Percentiles rank a stretch among this genome's conserved stretches.
phyloP scores from a whole-genome alignment of 1,140 invertebrate species.

The Orius laevigatus region DNA sequence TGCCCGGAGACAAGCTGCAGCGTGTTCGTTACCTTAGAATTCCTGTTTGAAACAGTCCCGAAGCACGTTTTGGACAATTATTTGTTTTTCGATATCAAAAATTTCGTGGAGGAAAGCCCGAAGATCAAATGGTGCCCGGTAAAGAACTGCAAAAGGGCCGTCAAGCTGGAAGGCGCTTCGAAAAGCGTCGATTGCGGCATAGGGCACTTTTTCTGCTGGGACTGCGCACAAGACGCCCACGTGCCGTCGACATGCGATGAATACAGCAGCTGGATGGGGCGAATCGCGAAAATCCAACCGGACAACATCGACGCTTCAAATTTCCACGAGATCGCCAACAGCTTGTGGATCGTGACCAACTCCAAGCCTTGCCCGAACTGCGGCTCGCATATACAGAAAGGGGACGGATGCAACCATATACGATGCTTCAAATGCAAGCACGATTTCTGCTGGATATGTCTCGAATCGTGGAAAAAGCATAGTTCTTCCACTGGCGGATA shows the following conservation, averaged over 20 bases:
- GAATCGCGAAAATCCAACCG: slow-evolving; percentile 45
- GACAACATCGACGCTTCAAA: slow-evolving; percentile 40
- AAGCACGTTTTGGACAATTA: slow-evolving; percentile 39
- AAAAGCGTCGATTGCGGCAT: slow-evolving; percentile 57
- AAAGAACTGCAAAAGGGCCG: slow-evolving; percentile 49
- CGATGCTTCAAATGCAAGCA: slow-evolving; percentile 63
- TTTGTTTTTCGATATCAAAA: slow-evolving; percentile 57
- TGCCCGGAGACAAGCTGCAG: slow-evolving; percentile 51
- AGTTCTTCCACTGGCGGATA: slow-evolving; percentile 55
- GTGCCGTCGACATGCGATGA: slow-evolving; percentile 49
- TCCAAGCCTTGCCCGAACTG: slow-evolving; percentile 60
- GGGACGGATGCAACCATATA: slow-evolving; percentile 65
- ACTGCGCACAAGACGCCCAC: slow-evolving; percentile 49
- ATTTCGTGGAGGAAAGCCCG: slow-evolving; percentile 57
- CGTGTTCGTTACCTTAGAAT: slow-evolving; percentile 46
- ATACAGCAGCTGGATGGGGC: slow-evolving; percentile 46
- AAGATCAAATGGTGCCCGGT: slow-evolving; percentile 57
- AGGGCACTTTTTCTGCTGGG: slow-evolving; percentile 59
- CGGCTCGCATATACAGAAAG: slow-evolving; percentile 57
- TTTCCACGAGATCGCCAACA: slow-evolving; percentile 50
- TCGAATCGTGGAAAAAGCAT: slow-evolving; percentile 58
- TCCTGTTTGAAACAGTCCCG: slow-evolving; percentile 49
- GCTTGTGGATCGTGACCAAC: slow-evolving; percentile 54
- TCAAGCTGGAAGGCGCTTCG: slow-evolving; percentile 33
- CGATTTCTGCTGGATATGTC: slow-evolving; percentile 62